Evolutionary conservation across 2,888 invertebrate genomes (phyloP).

Genomic region (Drepanosiphum platanoidis): DNA sequence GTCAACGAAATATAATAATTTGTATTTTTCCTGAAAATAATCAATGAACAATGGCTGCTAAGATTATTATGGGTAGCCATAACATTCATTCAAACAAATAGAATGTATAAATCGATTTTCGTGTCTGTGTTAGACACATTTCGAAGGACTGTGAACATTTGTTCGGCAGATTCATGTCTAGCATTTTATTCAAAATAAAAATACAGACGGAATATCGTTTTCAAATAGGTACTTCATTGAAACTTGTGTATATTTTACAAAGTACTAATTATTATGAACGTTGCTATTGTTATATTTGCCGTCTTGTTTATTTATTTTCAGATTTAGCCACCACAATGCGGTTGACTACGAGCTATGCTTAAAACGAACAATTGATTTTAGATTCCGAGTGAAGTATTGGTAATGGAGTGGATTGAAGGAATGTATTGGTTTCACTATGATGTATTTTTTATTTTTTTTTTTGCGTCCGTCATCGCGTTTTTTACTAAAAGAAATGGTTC

Average conservation of each 20-base stretch:
- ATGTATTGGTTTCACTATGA: no score
- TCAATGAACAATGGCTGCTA: background rate
- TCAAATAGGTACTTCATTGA: background rate
- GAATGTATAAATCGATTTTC: slow-evolving; percentile 9
- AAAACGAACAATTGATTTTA: background rate
- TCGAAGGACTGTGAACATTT: background rate
- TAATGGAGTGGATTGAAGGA: no score
- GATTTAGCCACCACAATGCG: background rate
- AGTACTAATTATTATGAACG: background rate
- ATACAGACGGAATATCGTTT: background rate
- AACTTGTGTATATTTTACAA: background rate
- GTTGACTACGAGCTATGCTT: background rate
- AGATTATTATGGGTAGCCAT: no score
- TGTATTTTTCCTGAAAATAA: background rate
- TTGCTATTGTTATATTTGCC: background rate
- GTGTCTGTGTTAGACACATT: background rate
- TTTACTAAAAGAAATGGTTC: no score
- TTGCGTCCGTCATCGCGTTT: no score
- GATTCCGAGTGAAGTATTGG: no score
- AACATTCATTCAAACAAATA: background rate
- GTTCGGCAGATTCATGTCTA: background rate
- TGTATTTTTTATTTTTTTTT: no score
- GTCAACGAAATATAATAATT: background rate
- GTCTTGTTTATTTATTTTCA: background rate
- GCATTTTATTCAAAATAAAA: background rate